Base-by-base conservation (phyloP, 2,113 vertebrate genomes). In the Centropus bengalensis region DNA sequence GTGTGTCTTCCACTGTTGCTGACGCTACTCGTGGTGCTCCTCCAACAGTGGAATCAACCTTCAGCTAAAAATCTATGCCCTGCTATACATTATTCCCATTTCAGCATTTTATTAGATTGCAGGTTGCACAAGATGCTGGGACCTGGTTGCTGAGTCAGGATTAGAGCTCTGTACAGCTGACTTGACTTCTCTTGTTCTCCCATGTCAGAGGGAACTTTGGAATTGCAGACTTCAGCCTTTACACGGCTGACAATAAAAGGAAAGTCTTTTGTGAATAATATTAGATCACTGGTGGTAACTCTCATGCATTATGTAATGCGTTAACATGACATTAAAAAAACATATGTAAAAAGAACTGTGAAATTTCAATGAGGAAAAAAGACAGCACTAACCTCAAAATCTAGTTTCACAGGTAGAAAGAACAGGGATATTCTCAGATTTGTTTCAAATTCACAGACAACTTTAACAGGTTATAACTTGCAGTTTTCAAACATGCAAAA, bases 91-190 rank as follows among this genome's bases (percentile, higher is more conserved):
- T 71, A 85, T 26, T 80, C 60, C 80, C 17, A n/a, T 78, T 91
- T 88, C 89, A 89, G 70, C 74, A 87, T 56, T 92, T 84, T 73
- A 66, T 33, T 49, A 95, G 30, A 63, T 33, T 91, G 28, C 2
- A 82, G n/a, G 21, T n/a, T 75, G 28, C 55, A 60, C 44, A 82
- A 80, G 59, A 68, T 51, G 42, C 51, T 84, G 47, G 36, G 44
- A 69, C 44, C 21, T 77, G 26, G 36, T 10, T 89, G 89, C 71
- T 86, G 74, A 93, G 59, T 92, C 68, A 93, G 67, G 42, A 54
- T 1, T 82, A 42, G 32, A 82, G 75, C 30, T 91, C 40, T 49
- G 56, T 27, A 80, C 30, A 80, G 62, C 19, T 71, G 67, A 74
- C 74, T 88, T 64, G 40, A 79, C 70, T 70, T 68, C 10, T 27